Percentiles rank a stretch among this genome's conserved stretches.
phyloP scores from a whole-genome alignment of 1,140 invertebrate species.

The Papilio helenus region DNA sequence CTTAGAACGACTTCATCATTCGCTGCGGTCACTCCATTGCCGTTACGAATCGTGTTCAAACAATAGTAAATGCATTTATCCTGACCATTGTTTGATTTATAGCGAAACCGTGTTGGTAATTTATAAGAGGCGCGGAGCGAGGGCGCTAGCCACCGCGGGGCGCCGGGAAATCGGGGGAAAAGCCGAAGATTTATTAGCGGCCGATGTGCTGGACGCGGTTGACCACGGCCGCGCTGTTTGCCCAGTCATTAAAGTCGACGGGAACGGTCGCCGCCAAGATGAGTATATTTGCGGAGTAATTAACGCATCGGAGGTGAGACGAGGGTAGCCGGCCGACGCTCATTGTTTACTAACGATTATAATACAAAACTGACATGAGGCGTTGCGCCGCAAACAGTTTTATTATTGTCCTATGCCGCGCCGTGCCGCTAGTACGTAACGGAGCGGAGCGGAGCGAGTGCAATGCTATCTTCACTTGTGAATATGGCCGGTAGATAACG shows the following conservation, averaged over 20 bases:
- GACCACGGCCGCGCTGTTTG: conserved; percentile 74
- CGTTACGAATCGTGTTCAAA: conserved; percentile 73
- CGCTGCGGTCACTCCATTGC: conserved; percentile 57
- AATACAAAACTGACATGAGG: conserved; percentile 43
- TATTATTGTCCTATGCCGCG: conserved; percentile 13
- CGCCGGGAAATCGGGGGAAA: conserved; percentile 76
- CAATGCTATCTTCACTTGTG: conserved; percentile 49
- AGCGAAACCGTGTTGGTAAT: conserved; percentile 77
- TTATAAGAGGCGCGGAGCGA: conserved; percentile 74
- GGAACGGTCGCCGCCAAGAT: conserved; percentile 43
- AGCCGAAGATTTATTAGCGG: conserved; percentile 77
- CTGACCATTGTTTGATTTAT: conserved; percentile 77
- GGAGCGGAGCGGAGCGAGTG: conserved; percentile 14
- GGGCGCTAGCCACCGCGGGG: conserved; percentile 62
- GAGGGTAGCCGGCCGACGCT: conserved; percentile 64
- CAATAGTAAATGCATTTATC: conserved; percentile 81
- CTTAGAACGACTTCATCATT: conserved; percentile 33
- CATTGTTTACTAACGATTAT: conserved; percentile 63
- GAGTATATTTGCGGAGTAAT: conserved; percentile 75
- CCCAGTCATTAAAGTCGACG: conserved; percentile 78
- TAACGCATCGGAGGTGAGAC: conserved; percentile 75
- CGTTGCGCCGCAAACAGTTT: conserved; percentile 34
- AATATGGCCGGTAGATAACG: conserved; percentile 66
- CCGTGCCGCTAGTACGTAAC: conserved; percentile 17
- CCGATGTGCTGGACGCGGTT: conserved; percentile 59